Evolutionary conservation across 2,888 invertebrate genomes (phyloP).

Genomic region (Hirtodrosophila histrioides): DNA sequence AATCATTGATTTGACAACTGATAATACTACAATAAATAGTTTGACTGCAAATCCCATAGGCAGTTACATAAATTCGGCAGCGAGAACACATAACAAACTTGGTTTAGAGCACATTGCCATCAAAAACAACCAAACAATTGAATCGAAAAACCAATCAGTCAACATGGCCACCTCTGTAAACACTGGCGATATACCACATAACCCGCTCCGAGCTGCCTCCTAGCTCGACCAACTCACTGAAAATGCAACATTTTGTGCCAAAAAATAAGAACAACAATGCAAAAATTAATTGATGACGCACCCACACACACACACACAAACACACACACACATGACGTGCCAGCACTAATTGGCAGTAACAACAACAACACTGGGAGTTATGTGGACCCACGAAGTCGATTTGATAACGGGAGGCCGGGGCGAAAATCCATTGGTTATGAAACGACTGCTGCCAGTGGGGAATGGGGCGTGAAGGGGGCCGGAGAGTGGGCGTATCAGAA

Average conservation of each 20-base stretch:
- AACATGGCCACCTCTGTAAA: constrained; percentile 43
- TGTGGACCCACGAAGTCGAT: constrained; percentile 60
- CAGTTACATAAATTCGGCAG: constrained; percentile 33
- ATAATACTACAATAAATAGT: neutral
- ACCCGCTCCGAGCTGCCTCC: constrained; percentile 1
- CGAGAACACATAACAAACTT: constrained; percentile 19
- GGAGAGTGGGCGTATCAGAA: constrained; percentile 24
- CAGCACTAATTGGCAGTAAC: constrained; percentile 72
- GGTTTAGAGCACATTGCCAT: constrained; percentile 25
- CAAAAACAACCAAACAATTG: constrained; percentile 53
- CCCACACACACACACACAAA: constrained; percentile 19
- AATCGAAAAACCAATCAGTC: constrained; percentile 71
- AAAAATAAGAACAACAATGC: constrained; percentile 63
- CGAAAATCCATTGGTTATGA: constrained; percentile 57
- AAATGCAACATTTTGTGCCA: constrained; percentile 47
- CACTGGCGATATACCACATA: constrained; percentile 26
- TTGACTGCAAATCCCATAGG: neutral
- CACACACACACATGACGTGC: constrained; percentile 45
- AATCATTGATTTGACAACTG: constrained; percentile 5
- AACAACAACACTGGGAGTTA: constrained; percentile 39
- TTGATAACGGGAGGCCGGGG: constrained; percentile 55
- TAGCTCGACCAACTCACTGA: constrained; percentile 9
- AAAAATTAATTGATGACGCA: constrained; percentile 73
- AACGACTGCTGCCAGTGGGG: constrained; percentile 37
- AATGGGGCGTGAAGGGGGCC: neutral